Percentiles rank a stretch among this genome's conserved stretches.
These are phyloP conservation scores for Diadromus collaris DNA, from an alignment of 2,888 invertebrate genomes.

Conservation along the genomic window DNA sequence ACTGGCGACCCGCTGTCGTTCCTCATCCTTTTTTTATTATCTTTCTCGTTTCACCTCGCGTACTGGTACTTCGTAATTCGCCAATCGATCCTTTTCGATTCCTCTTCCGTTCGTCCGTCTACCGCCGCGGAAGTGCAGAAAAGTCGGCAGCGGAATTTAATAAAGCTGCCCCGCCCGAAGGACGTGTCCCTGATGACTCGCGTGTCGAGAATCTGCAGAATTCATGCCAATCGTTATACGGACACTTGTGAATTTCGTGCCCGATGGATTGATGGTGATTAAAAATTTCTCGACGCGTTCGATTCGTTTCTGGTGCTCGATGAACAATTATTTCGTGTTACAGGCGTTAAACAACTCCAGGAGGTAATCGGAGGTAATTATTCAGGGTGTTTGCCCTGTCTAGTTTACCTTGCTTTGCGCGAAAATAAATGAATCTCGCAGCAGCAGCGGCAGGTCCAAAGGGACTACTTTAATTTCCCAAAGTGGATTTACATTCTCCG, in stretches of 20 bases:
- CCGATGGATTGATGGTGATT: conserved; percentile 6
- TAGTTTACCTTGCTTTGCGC: neutral
- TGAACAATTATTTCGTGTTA: neutral
- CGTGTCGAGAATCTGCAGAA: conserved; percentile 50
- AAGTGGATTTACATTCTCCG: conserved; percentile 35
- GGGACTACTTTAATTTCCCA: conserved; percentile 15
- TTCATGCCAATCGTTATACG: conserved; percentile 41
- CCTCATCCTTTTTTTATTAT: conserved; percentile 13
- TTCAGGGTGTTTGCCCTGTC: too few species aligned
- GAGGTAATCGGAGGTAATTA: conserved; percentile 6
- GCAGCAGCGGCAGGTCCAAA: neutral
- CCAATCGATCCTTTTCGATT: conserved; percentile 53
- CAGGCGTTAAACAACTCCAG: neutral
- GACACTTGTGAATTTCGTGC: conserved; percentile 32
- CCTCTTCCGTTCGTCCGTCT: conserved; percentile 38
- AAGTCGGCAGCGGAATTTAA: conserved; percentile 57
- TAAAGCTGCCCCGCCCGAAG: conserved; percentile 45
- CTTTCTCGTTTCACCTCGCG: conserved; percentile 37
- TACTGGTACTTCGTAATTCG: conserved; percentile 52
- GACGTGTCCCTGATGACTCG: conserved; percentile 50
- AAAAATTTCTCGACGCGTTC: conserved; percentile 11
- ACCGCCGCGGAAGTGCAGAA: conserved; percentile 43
- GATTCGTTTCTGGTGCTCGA: neutral
- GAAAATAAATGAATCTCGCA: conserved; percentile 4
- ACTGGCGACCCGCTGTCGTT: neutral